Evolutionary conservation across 2,113 vertebrate genomes (phyloP), one percentile per base, ranked within the genome.

Genomic region (Orthonyx spaldingii): DNA sequence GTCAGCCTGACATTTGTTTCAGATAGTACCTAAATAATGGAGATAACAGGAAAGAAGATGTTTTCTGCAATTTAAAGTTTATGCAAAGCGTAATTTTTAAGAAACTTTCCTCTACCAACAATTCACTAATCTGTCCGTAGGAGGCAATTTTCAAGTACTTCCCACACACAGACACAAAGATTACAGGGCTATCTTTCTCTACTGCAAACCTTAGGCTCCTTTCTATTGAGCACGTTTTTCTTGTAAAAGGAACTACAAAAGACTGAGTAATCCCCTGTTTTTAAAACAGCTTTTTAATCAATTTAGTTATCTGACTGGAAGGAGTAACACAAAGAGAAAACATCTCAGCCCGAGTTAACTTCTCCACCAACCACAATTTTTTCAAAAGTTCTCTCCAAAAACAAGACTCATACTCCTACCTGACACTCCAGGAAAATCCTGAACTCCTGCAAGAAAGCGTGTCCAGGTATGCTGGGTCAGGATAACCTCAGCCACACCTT

Each of bases 231-330:
- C 78, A 92, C 11, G 2, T 78, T 96, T 90, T 80, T 82, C 44
- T 91, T 96, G 49, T 55, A 93, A 81, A 97, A 87, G 94, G 89
- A 95, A 80, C 81, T 84, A 93, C 84, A 96, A 96, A 97, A 69
- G 87, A 79, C 93, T 96, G 94, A 94, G 87, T 96, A 97, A 95
- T 94, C 89, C 91, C 93, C 41, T 84, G 76, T 89, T 95, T 97
- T 90, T 92, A 97, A 98, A 97, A 97, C 96, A 97, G 79, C 61
- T 78, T 95, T 93, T 97, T 78, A 94, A 96, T 87, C 63, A 83
- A 78, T 89, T 90, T 57, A 89, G 78, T 93, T 91, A 95, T 87
- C 87, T 96, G 72, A 96, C 52, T 89, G 82, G 91, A 90, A 97
- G 93, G 66, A 97, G 82, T 91, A 97, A 95, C 90, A 87, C 75